Percentiles rank a stretch among this genome's conserved stretches.
phyloP scores from a whole-genome alignment of 2,797 vertebrate species.

The Premnoplex brunnescens region DNA sequence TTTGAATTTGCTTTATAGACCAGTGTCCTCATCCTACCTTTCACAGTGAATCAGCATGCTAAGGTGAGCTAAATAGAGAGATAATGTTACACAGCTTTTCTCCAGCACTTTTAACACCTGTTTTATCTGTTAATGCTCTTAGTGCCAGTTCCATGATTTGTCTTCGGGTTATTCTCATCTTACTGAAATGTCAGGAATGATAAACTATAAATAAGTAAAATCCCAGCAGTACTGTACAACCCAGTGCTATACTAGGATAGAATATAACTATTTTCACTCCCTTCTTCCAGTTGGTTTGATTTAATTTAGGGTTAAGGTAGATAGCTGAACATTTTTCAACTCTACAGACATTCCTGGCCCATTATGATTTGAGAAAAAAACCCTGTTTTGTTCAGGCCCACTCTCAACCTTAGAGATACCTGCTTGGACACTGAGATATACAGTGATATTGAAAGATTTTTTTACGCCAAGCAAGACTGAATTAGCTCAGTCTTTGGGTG shows the following conservation, averaged over 20 bases:
- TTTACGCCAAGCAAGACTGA: background rate
- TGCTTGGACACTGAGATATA: background rate
- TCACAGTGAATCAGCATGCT: background rate
- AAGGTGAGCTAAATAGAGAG: background rate
- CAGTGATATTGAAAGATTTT: background rate
- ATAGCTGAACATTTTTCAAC: background rate
- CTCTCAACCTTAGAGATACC: background rate
- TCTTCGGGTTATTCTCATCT: slow-evolving; percentile 21
- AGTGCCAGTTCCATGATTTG: background rate
- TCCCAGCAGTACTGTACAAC: background rate
- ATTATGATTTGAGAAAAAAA: background rate
- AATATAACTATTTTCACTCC: background rate
- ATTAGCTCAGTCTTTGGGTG: background rate
- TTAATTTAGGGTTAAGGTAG: background rate
- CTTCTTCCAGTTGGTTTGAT: background rate
- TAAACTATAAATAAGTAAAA: slow-evolving; percentile 11
- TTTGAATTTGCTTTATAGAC: background rate
- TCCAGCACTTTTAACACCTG: slow-evolving; percentile 17
- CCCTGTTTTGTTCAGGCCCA: background rate
- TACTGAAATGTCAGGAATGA: slow-evolving; percentile 6
- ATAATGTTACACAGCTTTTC: background rate
- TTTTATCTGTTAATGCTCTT: slow-evolving; percentile 49
- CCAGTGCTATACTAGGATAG: background rate
- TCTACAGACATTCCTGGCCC: background rate
- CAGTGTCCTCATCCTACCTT: background rate